Conservation (phyloP, 2,888 invertebrate genomes). For the Pheosia gnoma region DNA sequence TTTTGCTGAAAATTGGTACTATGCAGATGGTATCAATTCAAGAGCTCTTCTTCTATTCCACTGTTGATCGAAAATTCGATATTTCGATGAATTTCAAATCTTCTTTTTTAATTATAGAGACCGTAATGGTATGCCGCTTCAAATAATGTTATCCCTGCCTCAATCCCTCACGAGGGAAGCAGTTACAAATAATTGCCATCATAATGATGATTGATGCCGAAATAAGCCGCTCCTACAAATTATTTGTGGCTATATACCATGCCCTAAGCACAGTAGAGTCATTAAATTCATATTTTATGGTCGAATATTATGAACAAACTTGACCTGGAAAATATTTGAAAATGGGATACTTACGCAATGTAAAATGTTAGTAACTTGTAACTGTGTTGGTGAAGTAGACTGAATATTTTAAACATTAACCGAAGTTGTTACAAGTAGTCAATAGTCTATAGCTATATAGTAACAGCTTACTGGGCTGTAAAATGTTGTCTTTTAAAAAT, state of each 20-base stretch:
- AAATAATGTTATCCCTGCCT: conserved; percentile 9
- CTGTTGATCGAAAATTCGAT: not conserved
- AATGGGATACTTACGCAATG: too few relatives aligned
- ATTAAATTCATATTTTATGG: conserved; percentile 38
- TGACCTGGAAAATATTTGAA: conserved; percentile 5
- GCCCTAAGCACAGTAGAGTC: conserved; percentile 22
- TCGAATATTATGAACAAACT: conserved; percentile 7
- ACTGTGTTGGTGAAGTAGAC: too few relatives aligned
- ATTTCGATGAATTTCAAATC: not conserved
- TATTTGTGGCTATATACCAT: conserved; percentile 35
- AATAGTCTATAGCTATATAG: too few relatives aligned
- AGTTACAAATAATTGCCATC: conserved; percentile 25
- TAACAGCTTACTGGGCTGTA: too few relatives aligned
- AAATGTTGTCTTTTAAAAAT: too few relatives aligned
- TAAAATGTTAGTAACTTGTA: too few relatives aligned
- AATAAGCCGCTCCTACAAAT: conserved; percentile 25
- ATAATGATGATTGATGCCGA: conserved; percentile 35
- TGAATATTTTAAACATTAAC: too few relatives aligned
- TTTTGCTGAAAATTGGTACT: too few relatives aligned
- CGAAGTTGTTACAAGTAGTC: too few relatives aligned
- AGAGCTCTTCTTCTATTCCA: not conserved
- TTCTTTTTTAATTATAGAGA: not conserved
- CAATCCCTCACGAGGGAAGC: conserved; percentile 13
- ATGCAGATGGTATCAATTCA: not conserved
- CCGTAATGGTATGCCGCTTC: not conserved